These are phyloP conservation scores for Drosophila nr. perissopoda DNA, from an alignment of 2,888 invertebrate species.

Conservation along the genomic window DNA sequence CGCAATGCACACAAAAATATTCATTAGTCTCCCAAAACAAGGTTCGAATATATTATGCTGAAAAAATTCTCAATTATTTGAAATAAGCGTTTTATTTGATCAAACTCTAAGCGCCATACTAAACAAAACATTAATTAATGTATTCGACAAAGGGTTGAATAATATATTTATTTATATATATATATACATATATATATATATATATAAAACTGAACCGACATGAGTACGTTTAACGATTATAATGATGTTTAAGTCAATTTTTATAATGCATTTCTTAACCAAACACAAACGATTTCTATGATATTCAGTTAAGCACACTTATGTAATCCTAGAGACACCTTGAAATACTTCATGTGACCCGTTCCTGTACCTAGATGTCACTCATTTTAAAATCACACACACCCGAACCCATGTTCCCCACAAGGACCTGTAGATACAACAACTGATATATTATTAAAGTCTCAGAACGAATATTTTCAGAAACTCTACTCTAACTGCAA, in stretches of 20 bases:
- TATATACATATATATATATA: not conserved
- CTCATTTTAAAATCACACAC: slow-evolving; percentile 44
- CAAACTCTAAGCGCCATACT: slow-evolving; percentile 45
- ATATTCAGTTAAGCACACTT: slow-evolving; percentile 11
- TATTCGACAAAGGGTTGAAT: slow-evolving; percentile 42
- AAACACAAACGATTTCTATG: slow-evolving; percentile 21
- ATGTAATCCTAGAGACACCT: slow-evolving; percentile 14
- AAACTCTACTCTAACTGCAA: slow-evolving; percentile 70
- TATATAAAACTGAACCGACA: slow-evolving; percentile 13
- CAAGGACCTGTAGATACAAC: slow-evolving; percentile 36
- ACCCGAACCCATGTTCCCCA: slow-evolving; percentile 14
- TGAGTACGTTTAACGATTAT: slow-evolving; percentile 30
- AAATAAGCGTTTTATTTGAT: slow-evolving; percentile 22
- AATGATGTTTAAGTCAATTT: slow-evolving; percentile 62
- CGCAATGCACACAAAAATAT: slow-evolving; percentile 25
- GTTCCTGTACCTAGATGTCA: slow-evolving; percentile 70
- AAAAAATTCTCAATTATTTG: slow-evolving; percentile 16
- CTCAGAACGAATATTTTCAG: slow-evolving; percentile 64
- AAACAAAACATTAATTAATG: slow-evolving; percentile 37
- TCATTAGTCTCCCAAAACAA: slow-evolving; percentile 8
- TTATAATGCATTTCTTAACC: slow-evolving; percentile 26
- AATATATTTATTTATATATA: slow-evolving; percentile 54
- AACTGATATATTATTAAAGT: slow-evolving; percentile 33
- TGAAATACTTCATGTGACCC: slow-evolving; percentile 43
- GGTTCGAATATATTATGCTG: slow-evolving; percentile 22